Base-by-base conservation (phyloP, 1,140 invertebrate species). In the Aporrectodea caliginosa region DNA sequence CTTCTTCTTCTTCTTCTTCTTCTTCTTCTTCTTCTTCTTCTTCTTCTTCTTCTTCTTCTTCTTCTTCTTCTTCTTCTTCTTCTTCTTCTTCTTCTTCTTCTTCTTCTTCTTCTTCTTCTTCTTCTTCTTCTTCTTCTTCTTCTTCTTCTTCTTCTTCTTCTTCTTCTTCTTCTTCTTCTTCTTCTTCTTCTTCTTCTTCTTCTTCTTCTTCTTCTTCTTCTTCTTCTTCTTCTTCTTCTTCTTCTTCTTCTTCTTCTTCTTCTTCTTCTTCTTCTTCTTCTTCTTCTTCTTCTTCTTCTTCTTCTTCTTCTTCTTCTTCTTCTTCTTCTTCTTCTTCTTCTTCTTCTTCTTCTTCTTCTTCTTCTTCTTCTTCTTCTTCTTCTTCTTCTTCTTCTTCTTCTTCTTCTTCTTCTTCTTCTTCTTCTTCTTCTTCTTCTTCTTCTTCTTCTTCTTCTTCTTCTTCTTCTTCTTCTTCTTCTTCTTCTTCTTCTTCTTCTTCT, bases 121-220 rank as follows among this genome's bases (percentile, higher is more conserved):
- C 27, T 16, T n/a, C 14, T n/a, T 16, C 58, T 16, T n/a, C 58
- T 69, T 14, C 58, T 16, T n/a, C 27, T 16, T n/a, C 27, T 16
- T 69, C 14, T 69, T n/a, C 58, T 16, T n/a, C 27, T 16, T 69
- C 27, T 16, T n/a, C 14, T 69, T n/a, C 58, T 16, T 69, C 27
- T n/a, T 69, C 27, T n/a, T 69, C 58, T 69, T 69, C 58, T 69
- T 69, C 27, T 69, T n/a, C 58, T 69, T 69, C 27, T 69, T 69
- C 58, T 69, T 69, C 58, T n/a, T 16, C 58, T 69, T 16, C 58
- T n/a, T 16, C 58, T 16, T 69, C 58, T 16, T 69, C 58, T n/a
- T n/a, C n/a, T 16, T n/a, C 27, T 16, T n/a, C 27, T 16, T n/a
- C 14, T 69, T n/a, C 14, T 69, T n/a, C 58, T 16, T n/a, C 58